Conservation (phyloP, 1,140 invertebrate species). For the Oncopodura yosiiana region DNA sequence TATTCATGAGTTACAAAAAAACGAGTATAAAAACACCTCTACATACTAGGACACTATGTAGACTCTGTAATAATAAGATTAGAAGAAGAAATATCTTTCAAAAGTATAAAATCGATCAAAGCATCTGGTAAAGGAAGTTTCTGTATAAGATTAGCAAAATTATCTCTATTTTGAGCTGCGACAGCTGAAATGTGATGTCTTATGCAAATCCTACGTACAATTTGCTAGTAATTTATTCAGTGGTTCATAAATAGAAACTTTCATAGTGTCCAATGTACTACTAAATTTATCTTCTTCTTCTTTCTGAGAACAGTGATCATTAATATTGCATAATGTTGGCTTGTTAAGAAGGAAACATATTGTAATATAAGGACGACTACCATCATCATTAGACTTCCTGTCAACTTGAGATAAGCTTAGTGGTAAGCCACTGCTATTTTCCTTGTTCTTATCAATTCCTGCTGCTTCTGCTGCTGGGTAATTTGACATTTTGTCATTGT, state of each 20-base stretch:
- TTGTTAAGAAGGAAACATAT: background rate
- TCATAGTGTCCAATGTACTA: background rate
- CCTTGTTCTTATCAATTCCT: constrained; percentile 2
- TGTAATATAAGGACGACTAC: no score
- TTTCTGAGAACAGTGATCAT: background rate
- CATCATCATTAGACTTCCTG: no score
- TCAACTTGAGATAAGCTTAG: no score
- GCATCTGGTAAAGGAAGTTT: constrained; percentile 15
- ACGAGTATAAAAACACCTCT: background rate
- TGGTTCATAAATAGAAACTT: background rate
- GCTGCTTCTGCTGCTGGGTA: background rate
- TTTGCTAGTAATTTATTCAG: constrained; percentile 15
- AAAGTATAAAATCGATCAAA: constrained; percentile 17
- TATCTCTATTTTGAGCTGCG: background rate
- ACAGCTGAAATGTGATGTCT: constrained; percentile 1
- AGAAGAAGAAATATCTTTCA: constrained; percentile 14
- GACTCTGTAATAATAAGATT: constrained; percentile 1
- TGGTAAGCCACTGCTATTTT: background rate
- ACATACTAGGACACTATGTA: background rate
- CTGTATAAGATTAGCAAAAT: constrained; percentile 2
- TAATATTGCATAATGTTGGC: constrained; percentile 8
- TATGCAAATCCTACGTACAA: constrained; percentile 18
- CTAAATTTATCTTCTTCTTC: background rate
- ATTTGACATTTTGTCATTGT: background rate
- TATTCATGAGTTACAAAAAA: constrained; percentile 5